phyloP scores from a whole-genome alignment of 2,888 invertebrate genomes.

The Lamellibrachia satsuma region DNA sequence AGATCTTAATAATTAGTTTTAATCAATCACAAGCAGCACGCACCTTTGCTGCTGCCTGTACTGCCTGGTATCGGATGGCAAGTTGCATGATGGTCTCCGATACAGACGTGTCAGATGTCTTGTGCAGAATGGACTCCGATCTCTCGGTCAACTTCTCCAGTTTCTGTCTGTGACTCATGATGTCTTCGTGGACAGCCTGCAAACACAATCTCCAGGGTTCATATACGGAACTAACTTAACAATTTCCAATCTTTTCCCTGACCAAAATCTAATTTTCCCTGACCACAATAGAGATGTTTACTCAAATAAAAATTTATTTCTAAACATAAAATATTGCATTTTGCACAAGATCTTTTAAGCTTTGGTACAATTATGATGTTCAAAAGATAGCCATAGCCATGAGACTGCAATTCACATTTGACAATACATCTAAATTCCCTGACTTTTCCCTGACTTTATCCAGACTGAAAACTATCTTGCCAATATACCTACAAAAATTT shows the following conservation, averaged over 20 bases:
- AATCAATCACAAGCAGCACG: constrained; percentile 25
- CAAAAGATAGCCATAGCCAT: constrained; percentile 17
- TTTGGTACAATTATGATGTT: not conserved
- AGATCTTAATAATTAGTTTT: not conserved
- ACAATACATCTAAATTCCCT: not conserved
- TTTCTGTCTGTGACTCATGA: constrained; percentile 70
- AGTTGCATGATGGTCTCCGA: constrained; percentile 93
- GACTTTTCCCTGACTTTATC: too few relatives aligned
- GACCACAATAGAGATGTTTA: too few relatives aligned
- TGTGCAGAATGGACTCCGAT: constrained; percentile 88
- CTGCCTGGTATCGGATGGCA: constrained; percentile 90
- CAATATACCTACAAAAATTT: not conserved
- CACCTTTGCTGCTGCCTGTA: constrained; percentile 88
- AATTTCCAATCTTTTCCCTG: not conserved
- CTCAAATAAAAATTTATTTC: too few relatives aligned
- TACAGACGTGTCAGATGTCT: constrained; percentile 90
- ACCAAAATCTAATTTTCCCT: too few relatives aligned
- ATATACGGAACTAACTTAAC: not conserved
- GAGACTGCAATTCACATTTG: not conserved
- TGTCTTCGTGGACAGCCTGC: constrained; percentile 56
- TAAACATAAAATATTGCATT: too few relatives aligned
- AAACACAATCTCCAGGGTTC: constrained; percentile 20
- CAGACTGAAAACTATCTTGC: too few relatives aligned
- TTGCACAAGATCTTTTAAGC: too few relatives aligned
- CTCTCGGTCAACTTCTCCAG: constrained; percentile 79